Evolutionary conservation across 2,113 vertebrate species (phyloP).

Genomic region (Aleadryas rufinucha): DNA sequence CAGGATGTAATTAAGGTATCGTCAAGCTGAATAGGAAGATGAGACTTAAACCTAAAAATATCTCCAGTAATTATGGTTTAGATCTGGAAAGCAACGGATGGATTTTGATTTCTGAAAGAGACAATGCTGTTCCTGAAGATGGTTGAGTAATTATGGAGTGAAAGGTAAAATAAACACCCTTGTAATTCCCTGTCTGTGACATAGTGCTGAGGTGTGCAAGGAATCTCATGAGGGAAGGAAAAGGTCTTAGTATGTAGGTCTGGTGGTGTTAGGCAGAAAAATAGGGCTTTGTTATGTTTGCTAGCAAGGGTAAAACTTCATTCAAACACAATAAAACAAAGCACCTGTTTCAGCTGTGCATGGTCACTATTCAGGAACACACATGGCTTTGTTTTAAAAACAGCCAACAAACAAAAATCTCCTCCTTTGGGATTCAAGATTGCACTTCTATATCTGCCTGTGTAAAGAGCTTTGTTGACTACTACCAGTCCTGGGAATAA

Average conservation of each 20-base stretch:
- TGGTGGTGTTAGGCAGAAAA: neutral
- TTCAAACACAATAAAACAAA: neutral
- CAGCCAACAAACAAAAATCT: neutral
- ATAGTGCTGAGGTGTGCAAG: neutral
- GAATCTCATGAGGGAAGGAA: neutral
- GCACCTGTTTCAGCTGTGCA: neutral
- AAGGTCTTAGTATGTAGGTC: neutral
- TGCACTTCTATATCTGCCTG: neutral
- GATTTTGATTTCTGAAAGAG: slow-evolving; percentile 40
- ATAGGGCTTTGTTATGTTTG: neutral
- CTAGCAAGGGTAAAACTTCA: neutral
- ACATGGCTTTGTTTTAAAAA: neutral
- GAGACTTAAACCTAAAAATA: slow-evolving; percentile 71
- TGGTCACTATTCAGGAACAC: neutral
- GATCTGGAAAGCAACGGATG: neutral
- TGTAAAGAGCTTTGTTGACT: neutral
- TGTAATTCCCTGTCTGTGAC: neutral
- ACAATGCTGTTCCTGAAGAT: slow-evolving; percentile 31
- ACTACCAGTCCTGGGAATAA: neutral
- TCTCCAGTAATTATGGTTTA: slow-evolving; percentile 63
- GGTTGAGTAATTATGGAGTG: neutral
- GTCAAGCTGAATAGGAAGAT: slow-evolving; percentile 55
- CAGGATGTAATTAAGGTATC: slow-evolving; percentile 63
- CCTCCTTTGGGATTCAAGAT: neutral
- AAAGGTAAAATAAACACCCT: slow-evolving; percentile 19